Base-by-base conservation (phyloP, 2,888 invertebrate genomes). In the Stomorhina lunata region DNA sequence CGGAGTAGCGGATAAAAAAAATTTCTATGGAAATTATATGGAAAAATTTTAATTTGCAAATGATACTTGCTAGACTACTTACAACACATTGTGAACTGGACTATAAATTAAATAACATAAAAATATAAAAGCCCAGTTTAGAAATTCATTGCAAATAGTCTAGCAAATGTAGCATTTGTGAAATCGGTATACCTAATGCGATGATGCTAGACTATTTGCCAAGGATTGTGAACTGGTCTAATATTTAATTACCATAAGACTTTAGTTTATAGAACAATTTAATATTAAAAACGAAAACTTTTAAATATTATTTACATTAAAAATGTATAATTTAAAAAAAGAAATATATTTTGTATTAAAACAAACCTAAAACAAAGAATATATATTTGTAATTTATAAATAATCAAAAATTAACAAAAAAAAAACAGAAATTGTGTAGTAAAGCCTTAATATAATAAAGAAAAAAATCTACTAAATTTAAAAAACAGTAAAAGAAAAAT, bases 371-470 rank as follows among this genome's bases (percentile, higher is more conserved):
- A 34, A 25, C 10, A 29, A 7, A 25, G n/a, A 65, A 66, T 20
- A 55, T 45, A 32, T 22, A 57, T 29, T 15, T 77, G 77, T 77
- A 77, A 77, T 53, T 69, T 69, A 53, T 5, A 17, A 53, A 69
- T 55, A 25, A 55, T 53, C 25, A 61, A 65, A 71, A 71, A n/a
- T n/a, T n/a, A n/a, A n/a, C n/a, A n/a, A 48, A 50, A 53, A 59
- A 17, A 12, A 57, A 45, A 45, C 32, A 4, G 61, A 65, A 43
- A 50, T 32, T 73, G 15, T 59, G 59, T 66, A 72, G 78, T 65
- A 55, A 69, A 77, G 71, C 71, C 71, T 71, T 78, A 78, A 71
- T n/a, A 53, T 32, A n/a, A 55, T 32, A n/a, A 57, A 57, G n/a
- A 34, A 72, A 27, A n/a, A n/a, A 25, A 25, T 50, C 32, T 66